phyloP scores from a whole-genome alignment of 2,113 vertebrate species.

The Burhinus oedicnemus region DNA sequence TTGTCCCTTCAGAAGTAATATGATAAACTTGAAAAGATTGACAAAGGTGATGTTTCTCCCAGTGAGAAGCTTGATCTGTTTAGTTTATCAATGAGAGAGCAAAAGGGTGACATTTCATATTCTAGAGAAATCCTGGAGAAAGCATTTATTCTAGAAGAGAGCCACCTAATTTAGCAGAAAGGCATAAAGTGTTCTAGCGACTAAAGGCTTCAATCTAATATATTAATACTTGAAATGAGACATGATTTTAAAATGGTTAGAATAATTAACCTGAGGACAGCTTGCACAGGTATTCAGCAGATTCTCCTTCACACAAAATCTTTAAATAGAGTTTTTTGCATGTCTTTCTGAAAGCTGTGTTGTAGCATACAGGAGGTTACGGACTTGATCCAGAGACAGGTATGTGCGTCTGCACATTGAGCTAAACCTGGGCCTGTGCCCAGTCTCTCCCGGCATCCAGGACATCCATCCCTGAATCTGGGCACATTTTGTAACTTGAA shows the following conservation, averaged over 20 bases:
- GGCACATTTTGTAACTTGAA: not conserved
- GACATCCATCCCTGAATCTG: not conserved
- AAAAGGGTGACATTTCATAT: not conserved
- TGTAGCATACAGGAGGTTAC: not conserved
- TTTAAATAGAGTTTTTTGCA: not conserved
- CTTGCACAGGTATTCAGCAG: not conserved
- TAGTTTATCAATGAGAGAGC: not conserved
- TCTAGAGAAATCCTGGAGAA: not conserved
- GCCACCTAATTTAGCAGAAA: not conserved
- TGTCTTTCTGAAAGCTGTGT: not conserved
- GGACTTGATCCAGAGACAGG: not conserved
- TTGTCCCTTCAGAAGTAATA: not conserved
- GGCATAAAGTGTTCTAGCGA: not conserved
- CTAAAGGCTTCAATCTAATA: not conserved
- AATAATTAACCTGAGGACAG: not conserved
- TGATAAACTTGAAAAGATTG: not conserved
- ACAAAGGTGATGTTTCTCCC: not conserved
- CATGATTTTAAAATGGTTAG: not conserved
- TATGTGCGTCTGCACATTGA: not conserved
- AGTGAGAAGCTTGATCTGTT: not conserved
- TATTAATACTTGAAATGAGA: not conserved
- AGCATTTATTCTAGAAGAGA: not conserved
- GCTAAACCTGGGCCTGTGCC: not conserved
- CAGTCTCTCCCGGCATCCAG: not conserved
- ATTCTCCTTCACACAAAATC: not conserved